phyloP scores from a whole-genome alignment of 2,888 invertebrate species.

The Suillia variegata region DNA sequence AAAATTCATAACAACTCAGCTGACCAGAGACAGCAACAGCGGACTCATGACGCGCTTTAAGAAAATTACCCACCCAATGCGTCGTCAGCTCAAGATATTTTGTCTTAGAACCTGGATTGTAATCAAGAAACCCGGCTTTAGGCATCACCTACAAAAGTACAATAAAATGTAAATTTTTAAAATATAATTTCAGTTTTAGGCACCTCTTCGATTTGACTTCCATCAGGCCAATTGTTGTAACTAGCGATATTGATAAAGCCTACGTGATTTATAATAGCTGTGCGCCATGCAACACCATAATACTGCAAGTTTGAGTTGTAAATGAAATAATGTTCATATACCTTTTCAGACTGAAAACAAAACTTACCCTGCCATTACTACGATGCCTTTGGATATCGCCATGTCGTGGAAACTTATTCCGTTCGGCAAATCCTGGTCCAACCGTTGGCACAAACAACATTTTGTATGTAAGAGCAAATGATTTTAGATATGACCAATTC shows the following conservation, averaged over 20 bases:
- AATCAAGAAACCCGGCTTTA: constrained; percentile 62
- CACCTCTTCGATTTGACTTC: constrained; percentile 76
- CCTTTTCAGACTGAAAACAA: not conserved
- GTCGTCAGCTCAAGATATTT: constrained; percentile 71
- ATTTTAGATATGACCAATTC: constrained; percentile 65
- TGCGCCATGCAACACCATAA: constrained; percentile 69
- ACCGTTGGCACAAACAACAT: constrained; percentile 72
- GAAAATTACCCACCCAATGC: constrained; percentile 66
- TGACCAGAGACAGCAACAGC: constrained; percentile 32
- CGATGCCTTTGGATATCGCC: constrained; percentile 58
- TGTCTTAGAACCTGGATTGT: constrained; percentile 66
- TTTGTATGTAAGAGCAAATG: constrained; percentile 66
- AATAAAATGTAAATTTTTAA: too few relatives aligned
- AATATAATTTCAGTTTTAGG: too few relatives aligned
- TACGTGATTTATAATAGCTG: constrained; percentile 65
- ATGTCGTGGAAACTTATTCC: constrained; percentile 62
- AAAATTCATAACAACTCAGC: constrained; percentile 56
- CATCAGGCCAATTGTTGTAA: constrained; percentile 78
- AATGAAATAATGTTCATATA: not conserved
- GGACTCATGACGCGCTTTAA: constrained; percentile 56
- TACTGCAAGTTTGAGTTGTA: too few relatives aligned
- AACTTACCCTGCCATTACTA: constrained; percentile 57
- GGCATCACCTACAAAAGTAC: too few relatives aligned
- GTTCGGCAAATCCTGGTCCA: constrained; percentile 74
- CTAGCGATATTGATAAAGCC: constrained; percentile 70